Base-by-base conservation (phyloP, 2,888 invertebrate species). In the Bellardia bayeri region DNA sequence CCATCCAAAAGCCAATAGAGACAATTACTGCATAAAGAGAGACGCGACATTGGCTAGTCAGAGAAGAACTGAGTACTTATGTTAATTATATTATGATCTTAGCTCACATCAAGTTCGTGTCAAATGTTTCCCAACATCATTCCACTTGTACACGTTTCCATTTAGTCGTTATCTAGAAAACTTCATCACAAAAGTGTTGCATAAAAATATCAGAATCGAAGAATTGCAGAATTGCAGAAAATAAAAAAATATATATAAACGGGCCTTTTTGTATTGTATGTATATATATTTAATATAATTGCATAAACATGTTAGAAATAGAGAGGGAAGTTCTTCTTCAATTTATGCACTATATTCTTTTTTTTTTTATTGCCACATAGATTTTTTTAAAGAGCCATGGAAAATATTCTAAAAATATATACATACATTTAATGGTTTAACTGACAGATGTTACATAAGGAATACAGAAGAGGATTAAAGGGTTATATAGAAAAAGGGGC, bases 361-460 rank as follows among this genome's bases (percentile, higher is more conserved):
- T 49, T 45, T 49, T 54, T 78, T 83, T n/a, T n/a, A n/a, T 49
- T 54, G 75, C 68, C 30, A n/a, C n/a, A 40, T 40, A 11, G 5
- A 76, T 45, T 56, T 40, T 42, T 64, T 6, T 66, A 33, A n/a
- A 51, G 11, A 58, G 71, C 40, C 63, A 66, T 54, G 11, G 37
- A 64, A 61, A 74, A 66, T 40, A 64, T 75, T 74, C 84, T 87
- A 87, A 87, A 87, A 85, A 87, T 87, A 87, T 66, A 76, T 63
- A 84, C 72, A 76, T 63, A 84, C 72, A 78, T 80, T 80, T 83
- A 83, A 81, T 87, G 82, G 68, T 82, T 84, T 81, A 74, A 69
- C 85, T 82, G 87, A 85, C 87, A 87, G 87, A 87, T 87, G 85
- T 87, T 87, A 56, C 85, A 56, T 54, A 40, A 49, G 42, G n/a